Conservation (phyloP, 2,113 vertebrate species). For the Lasiurus cinereus region DNA sequence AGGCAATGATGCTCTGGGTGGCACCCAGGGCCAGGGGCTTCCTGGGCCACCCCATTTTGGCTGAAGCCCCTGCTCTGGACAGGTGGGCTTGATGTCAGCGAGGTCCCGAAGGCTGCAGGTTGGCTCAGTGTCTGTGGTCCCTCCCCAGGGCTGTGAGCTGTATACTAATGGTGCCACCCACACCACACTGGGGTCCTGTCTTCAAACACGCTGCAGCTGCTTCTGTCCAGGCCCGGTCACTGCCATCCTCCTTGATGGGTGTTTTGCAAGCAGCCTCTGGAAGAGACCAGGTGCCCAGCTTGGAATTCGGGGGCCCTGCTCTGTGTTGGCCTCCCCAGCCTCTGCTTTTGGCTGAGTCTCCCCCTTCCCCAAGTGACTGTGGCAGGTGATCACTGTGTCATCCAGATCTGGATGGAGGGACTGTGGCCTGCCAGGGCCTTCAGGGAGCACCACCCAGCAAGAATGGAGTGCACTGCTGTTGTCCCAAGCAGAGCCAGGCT, state of each 20-base stretch:
- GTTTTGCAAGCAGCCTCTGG: not conserved
- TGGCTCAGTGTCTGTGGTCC: constrained; percentile 39
- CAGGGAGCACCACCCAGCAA: too few species aligned
- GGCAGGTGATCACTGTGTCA: not conserved
- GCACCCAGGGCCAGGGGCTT: not conserved
- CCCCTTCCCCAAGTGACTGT: not conserved
- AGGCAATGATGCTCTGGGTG: constrained; percentile 48
- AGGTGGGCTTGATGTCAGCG: not conserved
- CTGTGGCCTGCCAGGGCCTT: not conserved
- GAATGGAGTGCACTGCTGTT: not conserved
- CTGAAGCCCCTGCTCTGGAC: rapidly evolving
- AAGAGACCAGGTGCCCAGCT: not conserved
- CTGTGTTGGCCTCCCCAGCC: rapidly evolving
- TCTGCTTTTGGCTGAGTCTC: not conserved
- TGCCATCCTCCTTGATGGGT: rapidly evolving
- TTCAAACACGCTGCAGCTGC: not conserved
- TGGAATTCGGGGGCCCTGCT: not conserved
- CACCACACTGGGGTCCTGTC: not conserved
- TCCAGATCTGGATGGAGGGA: not conserved
- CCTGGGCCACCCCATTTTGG: not conserved
- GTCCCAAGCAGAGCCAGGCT: not conserved
- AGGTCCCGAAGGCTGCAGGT: not conserved
- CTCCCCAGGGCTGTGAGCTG: not conserved
- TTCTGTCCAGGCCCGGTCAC: not conserved
- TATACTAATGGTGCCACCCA: not conserved